Evolutionary conservation across 2,113 vertebrate species (phyloP), one percentile per base, ranked within the genome.

Genomic region (Malurus elegans): DNA sequence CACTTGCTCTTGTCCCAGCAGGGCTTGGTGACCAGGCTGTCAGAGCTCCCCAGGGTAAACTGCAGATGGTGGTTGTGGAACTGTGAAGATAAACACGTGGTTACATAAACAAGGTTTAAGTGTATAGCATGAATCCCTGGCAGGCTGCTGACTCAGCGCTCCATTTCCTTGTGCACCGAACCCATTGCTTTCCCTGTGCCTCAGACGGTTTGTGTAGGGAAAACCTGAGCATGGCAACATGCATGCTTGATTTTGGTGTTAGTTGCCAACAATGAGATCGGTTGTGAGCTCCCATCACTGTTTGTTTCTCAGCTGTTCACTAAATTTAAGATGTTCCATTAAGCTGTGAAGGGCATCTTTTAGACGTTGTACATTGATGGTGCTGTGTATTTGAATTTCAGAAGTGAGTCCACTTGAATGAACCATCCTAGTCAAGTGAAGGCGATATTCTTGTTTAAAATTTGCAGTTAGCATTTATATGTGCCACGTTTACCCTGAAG

Each of bases 21-120:
- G 76, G 73, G 64, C 34, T 36, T 6, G 25, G 26, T 48, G 38
- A 18, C 45, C 56, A 70, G 60, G 47, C n/a, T 78, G 72, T 23
- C 67, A 88, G 62, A 61, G 48, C 42, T 79, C 23, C 53, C 29
- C 38, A 29, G 34, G 32, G 57, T 11, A 50, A 88, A 62, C 11
- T 6, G 2, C 50, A 73, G 83, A 47, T 2, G 1, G 10, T 44
- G 28, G 47, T 8, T 50, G 36, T 0, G 0, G 51, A 66, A 53
- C 61, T 81, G 80, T 0, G 0, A 86, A 62, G 70, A n/a, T n/a
- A n/a, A n/a, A n/a, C 69, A 44, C 6, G 1, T 32, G 78, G 38
- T 50, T 45, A 56, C 32, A 47, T 79, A 89, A 91, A 91, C 32
- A 60, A 71, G 65, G 64, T 78, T 66, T 75, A 76, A 54, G 44